These are phyloP conservation scores for Diabrotica virgifera DNA, from an alignment of 1,140 invertebrate genomes.

Conservation along the genomic window DNA sequence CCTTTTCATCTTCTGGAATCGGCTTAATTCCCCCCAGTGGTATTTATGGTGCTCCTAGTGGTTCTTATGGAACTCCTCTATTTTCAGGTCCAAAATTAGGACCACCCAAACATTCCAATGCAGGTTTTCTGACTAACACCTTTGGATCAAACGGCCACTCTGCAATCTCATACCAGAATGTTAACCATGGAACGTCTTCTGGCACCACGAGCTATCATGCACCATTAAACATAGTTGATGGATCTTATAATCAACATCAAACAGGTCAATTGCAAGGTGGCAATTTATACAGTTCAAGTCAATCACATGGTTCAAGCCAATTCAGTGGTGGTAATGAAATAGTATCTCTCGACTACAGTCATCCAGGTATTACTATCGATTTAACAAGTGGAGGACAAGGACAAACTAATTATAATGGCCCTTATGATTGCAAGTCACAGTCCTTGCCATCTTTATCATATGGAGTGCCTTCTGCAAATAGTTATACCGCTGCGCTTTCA, in stretches of 20 bases:
- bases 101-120: constrained; percentile 54
- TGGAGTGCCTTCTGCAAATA: constrained; percentile 41
- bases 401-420: constrained; percentile 5
- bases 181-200: constrained; percentile 36
- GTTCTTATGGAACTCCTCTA: constrained; percentile 56
- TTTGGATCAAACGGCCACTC: constrained; percentile 48
- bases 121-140: constrained; percentile 48
- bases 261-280: background rate
- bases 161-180: constrained; percentile 40
- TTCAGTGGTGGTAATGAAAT: constrained; percentile 5
- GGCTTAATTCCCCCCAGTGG: constrained; percentile 56
- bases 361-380: constrained; percentile 32
- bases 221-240: constrained; percentile 51
- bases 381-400: constrained; percentile 25
- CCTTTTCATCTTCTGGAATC: constrained; percentile 44
- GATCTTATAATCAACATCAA: constrained; percentile 45
- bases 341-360: constrained; percentile 33
- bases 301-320: background rate
- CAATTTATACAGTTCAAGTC: no score
- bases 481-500: constrained; percentile 38
- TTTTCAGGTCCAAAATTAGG: constrained; percentile 39
- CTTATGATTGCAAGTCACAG: constrained; percentile 40
- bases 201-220: constrained; percentile 52
- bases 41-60: constrained; percentile 54
- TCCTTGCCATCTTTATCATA: constrained; percentile 41